phyloP scores from a whole-genome alignment of 1,140 invertebrate species.

The Scaptomyza graminum region DNA sequence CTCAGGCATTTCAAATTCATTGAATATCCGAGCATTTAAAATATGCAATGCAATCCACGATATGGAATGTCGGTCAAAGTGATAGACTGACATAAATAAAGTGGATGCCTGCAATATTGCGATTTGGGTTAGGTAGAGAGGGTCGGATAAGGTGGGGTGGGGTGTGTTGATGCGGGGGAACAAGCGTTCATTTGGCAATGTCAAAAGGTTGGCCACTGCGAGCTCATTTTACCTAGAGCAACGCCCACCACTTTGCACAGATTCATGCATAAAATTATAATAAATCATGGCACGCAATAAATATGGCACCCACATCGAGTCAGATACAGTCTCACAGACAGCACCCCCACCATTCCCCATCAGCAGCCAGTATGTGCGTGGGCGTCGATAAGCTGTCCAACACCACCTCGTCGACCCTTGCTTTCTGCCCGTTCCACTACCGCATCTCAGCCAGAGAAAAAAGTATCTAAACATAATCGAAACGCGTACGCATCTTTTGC shows the following conservation, averaged over 20 bases:
- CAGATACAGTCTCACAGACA: slow-evolving; percentile 6
- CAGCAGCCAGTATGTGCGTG: slow-evolving; percentile 43
- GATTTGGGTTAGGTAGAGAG: background rate
- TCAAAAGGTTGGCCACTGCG: slow-evolving; percentile 45
- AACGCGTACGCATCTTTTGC: slow-evolving; percentile 59
- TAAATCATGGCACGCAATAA: slow-evolving; percentile 77
- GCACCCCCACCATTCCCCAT: background rate
- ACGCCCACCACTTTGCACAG: slow-evolving; percentile 64
- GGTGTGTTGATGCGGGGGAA: background rate
- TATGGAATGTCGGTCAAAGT: slow-evolving; percentile 1
- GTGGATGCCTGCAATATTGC: background rate
- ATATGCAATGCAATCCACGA: background rate
- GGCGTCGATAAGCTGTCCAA: slow-evolving; percentile 73
- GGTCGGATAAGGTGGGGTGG: background rate
- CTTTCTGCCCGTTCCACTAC: too few relatives aligned
- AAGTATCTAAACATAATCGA: slow-evolving; percentile 79
- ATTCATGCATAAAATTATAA: slow-evolving; percentile 82
- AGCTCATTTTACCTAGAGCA: slow-evolving; percentile 66
- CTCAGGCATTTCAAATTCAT: background rate
- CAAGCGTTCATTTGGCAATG: slow-evolving; percentile 31
- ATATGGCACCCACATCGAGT: slow-evolving; percentile 62
- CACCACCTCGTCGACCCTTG: slow-evolving; percentile 2
- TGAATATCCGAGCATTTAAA: background rate
- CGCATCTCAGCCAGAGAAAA: slow-evolving; percentile 14
- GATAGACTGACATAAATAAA: background rate